Evolutionary conservation across 2,113 vertebrate genomes (phyloP).

Genomic region (Myotis lucifugus): DNA sequence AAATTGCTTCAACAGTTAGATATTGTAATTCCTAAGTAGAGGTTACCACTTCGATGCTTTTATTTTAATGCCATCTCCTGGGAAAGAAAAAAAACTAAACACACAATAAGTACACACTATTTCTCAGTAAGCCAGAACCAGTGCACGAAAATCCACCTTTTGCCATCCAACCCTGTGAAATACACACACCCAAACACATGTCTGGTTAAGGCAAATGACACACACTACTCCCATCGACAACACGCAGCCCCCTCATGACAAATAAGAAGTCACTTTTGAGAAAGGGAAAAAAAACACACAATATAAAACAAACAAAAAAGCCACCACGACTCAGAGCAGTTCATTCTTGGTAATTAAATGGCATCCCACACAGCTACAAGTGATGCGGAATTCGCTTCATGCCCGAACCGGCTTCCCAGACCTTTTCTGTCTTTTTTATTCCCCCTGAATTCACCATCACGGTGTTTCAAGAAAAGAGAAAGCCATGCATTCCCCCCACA

Average conservation of each 20-base stretch:
- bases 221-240: background rate
- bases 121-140: conserved; percentile 30
- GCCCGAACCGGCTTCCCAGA: conserved; percentile 35
- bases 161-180: background rate
- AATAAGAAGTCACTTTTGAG: background rate
- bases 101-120: conserved; percentile 44
- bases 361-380: conserved; percentile 81
- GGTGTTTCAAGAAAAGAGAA: conserved; percentile 51
- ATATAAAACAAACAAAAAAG: background rate
- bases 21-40: conserved; percentile 37
- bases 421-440: background rate
- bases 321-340: conserved; percentile 10
- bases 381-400: conserved; percentile 67
- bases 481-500: background rate
- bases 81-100: conserved; percentile 36
- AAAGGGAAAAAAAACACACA: background rate
- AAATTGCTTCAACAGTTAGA: conserved; percentile 60
- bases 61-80: conserved; percentile 55
- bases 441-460: conserved; percentile 38
- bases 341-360: conserved; percentile 68
- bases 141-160: conserved; percentile 26
- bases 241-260: background rate
- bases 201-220: conserved; percentile 45
- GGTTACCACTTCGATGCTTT: background rate
- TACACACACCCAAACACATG: background rate